These are phyloP conservation scores for Pachycephala philippinensis DNA, from an alignment of 2,113 vertebrate genomes.

Conservation along the genomic window DNA sequence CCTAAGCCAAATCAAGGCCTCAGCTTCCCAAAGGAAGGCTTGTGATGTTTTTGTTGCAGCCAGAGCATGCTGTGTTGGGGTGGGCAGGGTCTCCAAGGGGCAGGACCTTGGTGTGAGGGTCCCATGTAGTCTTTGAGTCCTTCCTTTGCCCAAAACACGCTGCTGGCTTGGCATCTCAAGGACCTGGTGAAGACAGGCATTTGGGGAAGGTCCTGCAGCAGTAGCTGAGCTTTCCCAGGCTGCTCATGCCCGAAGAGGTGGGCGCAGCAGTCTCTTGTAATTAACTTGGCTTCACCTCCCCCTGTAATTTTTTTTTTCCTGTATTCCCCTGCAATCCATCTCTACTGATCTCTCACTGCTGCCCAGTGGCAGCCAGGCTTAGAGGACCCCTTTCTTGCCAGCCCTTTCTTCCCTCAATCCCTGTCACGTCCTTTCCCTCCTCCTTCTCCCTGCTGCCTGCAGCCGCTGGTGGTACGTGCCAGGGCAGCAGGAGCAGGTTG, in stretches of 20 bases:
- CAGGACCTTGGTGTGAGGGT: background rate
- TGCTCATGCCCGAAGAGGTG: background rate
- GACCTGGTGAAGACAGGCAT: fast-evolving
- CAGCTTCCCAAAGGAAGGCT: background rate
- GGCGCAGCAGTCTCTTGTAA: background rate
- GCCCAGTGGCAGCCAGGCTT: background rate
- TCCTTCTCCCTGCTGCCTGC: background rate
- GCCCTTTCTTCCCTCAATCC: background rate
- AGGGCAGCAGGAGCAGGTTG: background rate
- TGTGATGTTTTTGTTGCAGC: background rate
- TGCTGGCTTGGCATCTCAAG: fast-evolving
- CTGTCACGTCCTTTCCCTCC: background rate
- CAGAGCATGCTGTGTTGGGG: fast-evolving
- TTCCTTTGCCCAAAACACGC: fast-evolving
- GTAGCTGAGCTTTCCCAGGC: background rate
- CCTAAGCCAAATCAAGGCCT: background rate
- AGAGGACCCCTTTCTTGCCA: background rate
- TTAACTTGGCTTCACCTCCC: background rate
- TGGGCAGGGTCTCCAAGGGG: background rate
- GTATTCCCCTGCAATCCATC: background rate
- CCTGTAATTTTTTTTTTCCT: no score
- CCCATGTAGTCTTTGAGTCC: fast-evolving
- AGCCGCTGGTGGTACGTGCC: fast-evolving
- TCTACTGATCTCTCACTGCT: fast-evolving
- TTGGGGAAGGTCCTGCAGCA: fast-evolving